These are phyloP conservation scores for Cotesia chilonis DNA, from an alignment of 1,140 invertebrate genomes.

Conservation along the genomic window DNA sequence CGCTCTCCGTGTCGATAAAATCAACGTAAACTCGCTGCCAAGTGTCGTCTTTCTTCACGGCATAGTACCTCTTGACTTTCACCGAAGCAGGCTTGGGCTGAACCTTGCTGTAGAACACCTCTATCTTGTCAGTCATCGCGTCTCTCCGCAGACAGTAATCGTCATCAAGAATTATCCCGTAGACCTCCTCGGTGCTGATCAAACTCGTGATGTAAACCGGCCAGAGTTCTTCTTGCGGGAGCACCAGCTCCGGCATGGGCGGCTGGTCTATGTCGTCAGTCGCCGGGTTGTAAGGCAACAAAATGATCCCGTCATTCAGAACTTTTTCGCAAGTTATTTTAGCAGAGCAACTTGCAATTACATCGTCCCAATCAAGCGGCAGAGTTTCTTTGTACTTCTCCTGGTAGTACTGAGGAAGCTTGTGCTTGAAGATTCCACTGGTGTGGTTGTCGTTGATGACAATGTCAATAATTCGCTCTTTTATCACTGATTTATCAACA, in stretches of 20 bases:
- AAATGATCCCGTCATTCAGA: constrained; percentile 63
- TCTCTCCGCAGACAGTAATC: constrained; percentile 62
- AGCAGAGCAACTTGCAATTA: constrained; percentile 59
- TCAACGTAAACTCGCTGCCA: constrained; percentile 72
- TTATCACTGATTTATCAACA: constrained; percentile 45
- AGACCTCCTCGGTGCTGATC: constrained; percentile 66
- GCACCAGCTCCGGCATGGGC: constrained; percentile 56
- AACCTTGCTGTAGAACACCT: constrained; percentile 59
- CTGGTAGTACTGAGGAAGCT: constrained; percentile 57
- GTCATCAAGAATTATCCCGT: constrained; percentile 66
- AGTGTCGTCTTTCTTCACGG: constrained; percentile 66
- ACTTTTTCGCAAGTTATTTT: constrained; percentile 62
- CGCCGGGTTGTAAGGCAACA: constrained; percentile 46
- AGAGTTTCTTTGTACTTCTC: constrained; percentile 67
- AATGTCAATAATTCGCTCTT: constrained; percentile 63
- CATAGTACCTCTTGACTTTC: constrained; percentile 65
- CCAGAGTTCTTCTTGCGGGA: constrained; percentile 66
- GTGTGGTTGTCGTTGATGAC: constrained; percentile 60
- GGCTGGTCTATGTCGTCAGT: constrained; percentile 31
- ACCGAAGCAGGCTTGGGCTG: too few species aligned
- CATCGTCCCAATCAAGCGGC: constrained; percentile 66
- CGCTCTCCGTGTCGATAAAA: constrained; percentile 56
- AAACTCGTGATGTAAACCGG: constrained; percentile 67
- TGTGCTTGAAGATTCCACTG: constrained; percentile 62
- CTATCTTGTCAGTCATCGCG: constrained; percentile 67